Evolutionary conservation across 2,888 invertebrate genomes (phyloP).

Genomic region (Cenopis cana): DNA sequence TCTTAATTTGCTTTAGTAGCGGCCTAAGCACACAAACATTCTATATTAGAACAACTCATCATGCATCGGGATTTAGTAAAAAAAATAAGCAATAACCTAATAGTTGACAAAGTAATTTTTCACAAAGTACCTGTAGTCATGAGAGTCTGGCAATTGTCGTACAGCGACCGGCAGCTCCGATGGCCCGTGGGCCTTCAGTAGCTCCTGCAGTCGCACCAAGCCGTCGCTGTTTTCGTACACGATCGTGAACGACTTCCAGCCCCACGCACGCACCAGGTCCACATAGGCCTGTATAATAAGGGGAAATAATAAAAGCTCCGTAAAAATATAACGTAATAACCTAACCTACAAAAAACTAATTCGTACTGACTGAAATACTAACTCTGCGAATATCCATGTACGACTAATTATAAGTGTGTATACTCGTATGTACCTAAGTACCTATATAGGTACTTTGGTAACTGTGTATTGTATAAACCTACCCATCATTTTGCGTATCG

Average conservation of each 20-base stretch:
- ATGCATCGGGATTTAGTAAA: not conserved
- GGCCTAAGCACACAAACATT: conserved; percentile 85
- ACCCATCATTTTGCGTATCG: too few relatives aligned
- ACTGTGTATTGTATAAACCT: too few relatives aligned
- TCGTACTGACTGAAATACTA: too few relatives aligned
- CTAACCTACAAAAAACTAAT: too few relatives aligned
- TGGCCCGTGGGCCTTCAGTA: conserved; percentile 94
- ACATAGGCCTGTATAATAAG: conserved; percentile 91
- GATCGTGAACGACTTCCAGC: conserved; percentile 98
- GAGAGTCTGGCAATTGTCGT: conserved; percentile 92
- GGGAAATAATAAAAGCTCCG: not conserved
- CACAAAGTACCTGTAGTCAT: conserved; percentile 90
- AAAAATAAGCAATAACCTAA: too few relatives aligned
- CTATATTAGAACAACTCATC: not conserved
- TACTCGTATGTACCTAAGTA: too few relatives aligned
- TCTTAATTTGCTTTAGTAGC: conserved; percentile 95
- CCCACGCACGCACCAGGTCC: conserved; percentile 94
- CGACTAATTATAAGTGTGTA: too few relatives aligned
- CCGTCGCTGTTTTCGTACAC: conserved; percentile 98
- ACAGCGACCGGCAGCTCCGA: conserved; percentile 94
- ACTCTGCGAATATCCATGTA: too few relatives aligned
- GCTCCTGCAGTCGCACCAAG: conserved; percentile 93
- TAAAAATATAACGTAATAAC: too few relatives aligned
- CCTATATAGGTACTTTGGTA: too few relatives aligned
- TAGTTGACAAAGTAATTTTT: too few relatives aligned